phyloP scores from a whole-genome alignment of 1,140 invertebrate genomes.

The Cotesia typhae region DNA sequence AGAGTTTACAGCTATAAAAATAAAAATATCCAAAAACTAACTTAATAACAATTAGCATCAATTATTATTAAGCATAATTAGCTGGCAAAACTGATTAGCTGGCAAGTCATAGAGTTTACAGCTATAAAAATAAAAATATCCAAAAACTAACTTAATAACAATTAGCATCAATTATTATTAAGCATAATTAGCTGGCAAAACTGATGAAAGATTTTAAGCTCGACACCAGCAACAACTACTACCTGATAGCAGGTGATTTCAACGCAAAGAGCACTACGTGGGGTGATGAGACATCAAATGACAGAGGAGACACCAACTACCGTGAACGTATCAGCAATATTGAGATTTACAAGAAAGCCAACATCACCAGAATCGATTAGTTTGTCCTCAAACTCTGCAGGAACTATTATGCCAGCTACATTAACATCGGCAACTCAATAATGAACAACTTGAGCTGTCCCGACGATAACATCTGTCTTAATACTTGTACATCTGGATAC shows the following conservation, averaged over 20 bases:
- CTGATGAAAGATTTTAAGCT: slow-evolving; percentile 19
- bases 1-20: slow-evolving; percentile 19
- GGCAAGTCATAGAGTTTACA: slow-evolving; percentile 5
- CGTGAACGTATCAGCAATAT: too few relatives aligned
- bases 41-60: slow-evolving; percentile 9
- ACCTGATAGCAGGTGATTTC: not conserved
- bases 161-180: not conserved
- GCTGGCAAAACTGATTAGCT: too few relatives aligned
- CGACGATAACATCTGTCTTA: too few relatives aligned
- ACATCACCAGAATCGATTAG: too few relatives aligned
- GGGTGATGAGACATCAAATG: not conserved
- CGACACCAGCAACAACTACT: not conserved
- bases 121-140: slow-evolving; percentile 15
- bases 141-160: not conserved
- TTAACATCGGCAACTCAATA: too few relatives aligned
- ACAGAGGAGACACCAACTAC: not conserved
- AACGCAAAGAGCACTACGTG: not conserved
- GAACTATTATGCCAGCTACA: too few relatives aligned
- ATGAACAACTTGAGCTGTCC: too few relatives aligned
- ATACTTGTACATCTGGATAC: too few relatives aligned
- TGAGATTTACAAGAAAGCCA: too few relatives aligned
- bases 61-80: too few relatives aligned
- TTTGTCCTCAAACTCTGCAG: too few relatives aligned
- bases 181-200: not conserved
- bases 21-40: not conserved